A percentile compares a stretch with the other conserved stretches of the same genome.
Conservation (phyloP, 2,113 vertebrate genomes). For the Hydrolagus affinis region DNA sequence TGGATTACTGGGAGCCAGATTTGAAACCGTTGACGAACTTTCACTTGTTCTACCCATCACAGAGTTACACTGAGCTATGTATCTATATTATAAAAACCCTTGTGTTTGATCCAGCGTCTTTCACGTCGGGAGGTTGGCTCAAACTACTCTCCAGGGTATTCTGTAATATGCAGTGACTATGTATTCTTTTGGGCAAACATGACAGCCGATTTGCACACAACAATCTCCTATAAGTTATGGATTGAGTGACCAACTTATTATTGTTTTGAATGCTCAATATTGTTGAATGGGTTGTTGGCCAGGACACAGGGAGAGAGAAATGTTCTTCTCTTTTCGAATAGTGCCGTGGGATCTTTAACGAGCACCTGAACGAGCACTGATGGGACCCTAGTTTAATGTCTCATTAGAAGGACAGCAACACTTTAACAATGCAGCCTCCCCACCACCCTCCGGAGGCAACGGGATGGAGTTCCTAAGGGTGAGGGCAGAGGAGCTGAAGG, state of each 20-base stretch:
- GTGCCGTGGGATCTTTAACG: neutral
- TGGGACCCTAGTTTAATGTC: neutral
- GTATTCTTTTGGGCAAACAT: neutral
- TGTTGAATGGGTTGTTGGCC: neutral
- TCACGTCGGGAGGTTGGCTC: too few relatives aligned
- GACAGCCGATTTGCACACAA: neutral
- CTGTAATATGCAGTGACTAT: neutral
- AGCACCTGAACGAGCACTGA: neutral
- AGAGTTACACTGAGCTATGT: too few relatives aligned
- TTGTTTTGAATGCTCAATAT: neutral
- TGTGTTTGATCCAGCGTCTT: too few relatives aligned
- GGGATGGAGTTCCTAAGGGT: too few relatives aligned
- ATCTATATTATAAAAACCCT: too few relatives aligned
- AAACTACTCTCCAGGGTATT: too few relatives aligned
- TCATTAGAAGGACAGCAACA: neutral
- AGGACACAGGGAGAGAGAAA: neutral
- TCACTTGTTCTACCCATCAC: too few relatives aligned
- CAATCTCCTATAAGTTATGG: neutral
- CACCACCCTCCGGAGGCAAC: too few relatives aligned
- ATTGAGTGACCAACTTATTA: neutral
- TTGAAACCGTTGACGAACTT: too few relatives aligned
- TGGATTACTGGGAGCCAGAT: too few relatives aligned
- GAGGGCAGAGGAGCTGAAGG: too few relatives aligned
- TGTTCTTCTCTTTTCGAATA: neutral
- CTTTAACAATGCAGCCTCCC: neutral